Evolutionary conservation across 2,113 vertebrate genomes (phyloP), one percentile per base, ranked within the genome.

Genomic region (Toxotes chatareus): DNA sequence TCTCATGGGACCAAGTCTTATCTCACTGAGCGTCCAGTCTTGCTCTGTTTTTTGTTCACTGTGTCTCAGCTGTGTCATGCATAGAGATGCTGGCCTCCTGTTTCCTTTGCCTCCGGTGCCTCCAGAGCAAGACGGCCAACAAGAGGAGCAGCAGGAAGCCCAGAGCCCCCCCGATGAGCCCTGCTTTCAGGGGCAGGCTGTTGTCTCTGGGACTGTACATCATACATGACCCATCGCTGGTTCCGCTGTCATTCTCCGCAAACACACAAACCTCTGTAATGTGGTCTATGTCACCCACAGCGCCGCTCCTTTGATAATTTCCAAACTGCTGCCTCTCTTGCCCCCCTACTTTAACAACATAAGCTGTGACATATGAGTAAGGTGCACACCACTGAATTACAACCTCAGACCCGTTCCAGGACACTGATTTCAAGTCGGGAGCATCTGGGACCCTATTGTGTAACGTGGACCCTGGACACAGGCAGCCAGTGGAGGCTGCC

Each of bases 321-420:
- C 5, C 80, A 2, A 90, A 51, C 4, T 0, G 31, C 13, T 8
- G 12, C 53, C 3, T 61, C 7, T 89, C 62, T 5, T 71, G 3
- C 4, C 76, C 92, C 1, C 61, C 87, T 0, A 94, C 90, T 21
- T 27, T 76, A 76, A 95, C 87, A 7, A 13, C 1, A 31, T 94
- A 96, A 1, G 2, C 1, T n/a, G 77, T 90, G 56, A 95, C 79
- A 0, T 63, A 5, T 0, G 95, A 95, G n/a, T 65, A 0, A 0
- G 95, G 94, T 0, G 93, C 91, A 7, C 95, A 96, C 95, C 95
- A 96, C 17, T 36, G 27, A 8, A 94, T 56, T 1, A 87, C 60
- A 0, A 95, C 93, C 8, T 80, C 66, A 0, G 89, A 89, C 8
- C 87, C 92, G 5, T 92, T 87, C 74, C 63, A 86, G 27, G 67